Conservation (phyloP, 2,113 vertebrate genomes). For the Psilopogon haemacephalus region DNA sequence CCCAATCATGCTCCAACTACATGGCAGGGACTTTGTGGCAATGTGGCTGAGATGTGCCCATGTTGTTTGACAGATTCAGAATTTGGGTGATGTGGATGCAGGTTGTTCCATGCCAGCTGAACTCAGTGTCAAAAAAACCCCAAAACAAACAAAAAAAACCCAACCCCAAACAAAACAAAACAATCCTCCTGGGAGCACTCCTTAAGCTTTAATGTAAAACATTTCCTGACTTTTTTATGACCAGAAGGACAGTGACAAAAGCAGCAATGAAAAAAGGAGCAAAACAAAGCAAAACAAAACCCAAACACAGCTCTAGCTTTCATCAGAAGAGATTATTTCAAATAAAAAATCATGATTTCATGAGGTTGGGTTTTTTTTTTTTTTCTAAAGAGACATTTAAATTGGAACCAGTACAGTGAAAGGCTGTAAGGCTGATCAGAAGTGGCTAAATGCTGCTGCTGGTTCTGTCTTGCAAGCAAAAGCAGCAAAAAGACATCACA, state of each 20-base stretch:
- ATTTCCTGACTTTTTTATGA: neutral
- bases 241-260: neutral
- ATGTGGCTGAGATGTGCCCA: neutral
- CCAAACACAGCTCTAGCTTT: neutral
- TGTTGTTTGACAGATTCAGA: neutral
- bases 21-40: neutral
- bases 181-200: neutral
- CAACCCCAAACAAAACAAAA: neutral
- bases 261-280: neutral
- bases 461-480: neutral
- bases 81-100: neutral
- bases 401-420: neutral
- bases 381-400: neutral
- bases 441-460: neutral
- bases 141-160: too few relatives aligned
- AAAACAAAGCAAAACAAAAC: neutral
- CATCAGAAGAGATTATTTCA: neutral
- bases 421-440: neutral
- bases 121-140: neutral
- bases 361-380: neutral
- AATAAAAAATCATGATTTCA: neutral
- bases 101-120: neutral
- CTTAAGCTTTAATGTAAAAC: neutral
- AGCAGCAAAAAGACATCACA: neutral
- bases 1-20: neutral